Conservation (phyloP, 2,797 vertebrate species). For the Rhinichthys osculus region DNA sequence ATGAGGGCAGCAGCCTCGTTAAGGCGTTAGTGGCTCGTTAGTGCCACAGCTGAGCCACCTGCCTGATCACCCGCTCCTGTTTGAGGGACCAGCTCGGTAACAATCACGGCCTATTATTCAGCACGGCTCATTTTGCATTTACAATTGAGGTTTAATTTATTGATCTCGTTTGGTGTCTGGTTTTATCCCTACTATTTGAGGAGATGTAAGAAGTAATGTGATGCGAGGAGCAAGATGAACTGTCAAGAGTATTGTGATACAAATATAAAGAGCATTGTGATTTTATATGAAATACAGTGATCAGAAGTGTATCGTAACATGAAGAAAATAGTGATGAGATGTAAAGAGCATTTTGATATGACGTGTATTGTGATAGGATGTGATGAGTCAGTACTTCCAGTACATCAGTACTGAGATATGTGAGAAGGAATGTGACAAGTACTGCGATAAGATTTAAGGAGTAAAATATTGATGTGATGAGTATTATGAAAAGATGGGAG, state of each 20-base stretch:
- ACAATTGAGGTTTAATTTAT: slow-evolving; percentile 84
- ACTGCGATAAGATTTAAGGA: not conserved
- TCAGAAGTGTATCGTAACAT: no score
- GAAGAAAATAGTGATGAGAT: not conserved
- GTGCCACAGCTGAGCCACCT: slow-evolving; percentile 81
- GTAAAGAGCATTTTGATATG: not conserved
- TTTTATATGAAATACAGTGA: not conserved
- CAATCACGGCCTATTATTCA: slow-evolving; percentile 41
- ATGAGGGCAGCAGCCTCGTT: slow-evolving; percentile 83
- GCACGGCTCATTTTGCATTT: slow-evolving; percentile 79
- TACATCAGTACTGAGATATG: not conserved
- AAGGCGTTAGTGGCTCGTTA: slow-evolving; percentile 76
- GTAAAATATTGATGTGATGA: not conserved
- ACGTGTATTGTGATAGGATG: not conserved
- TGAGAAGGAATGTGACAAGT: not conserved
- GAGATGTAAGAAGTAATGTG: not conserved
- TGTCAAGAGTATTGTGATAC: not conserved
- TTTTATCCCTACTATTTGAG: not conserved
- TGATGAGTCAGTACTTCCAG: not conserved
- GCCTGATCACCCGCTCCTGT: slow-evolving; percentile 73
- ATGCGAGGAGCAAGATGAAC: not conserved
- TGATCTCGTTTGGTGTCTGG: slow-evolving; percentile 69
- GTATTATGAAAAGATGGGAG: no score
- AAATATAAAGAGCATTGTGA: not conserved
- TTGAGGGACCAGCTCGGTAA: slow-evolving; percentile 15